These are phyloP conservation scores for Drosophila yooni DNA, from an alignment of 2,888 invertebrate species.

Conservation along the genomic window DNA sequence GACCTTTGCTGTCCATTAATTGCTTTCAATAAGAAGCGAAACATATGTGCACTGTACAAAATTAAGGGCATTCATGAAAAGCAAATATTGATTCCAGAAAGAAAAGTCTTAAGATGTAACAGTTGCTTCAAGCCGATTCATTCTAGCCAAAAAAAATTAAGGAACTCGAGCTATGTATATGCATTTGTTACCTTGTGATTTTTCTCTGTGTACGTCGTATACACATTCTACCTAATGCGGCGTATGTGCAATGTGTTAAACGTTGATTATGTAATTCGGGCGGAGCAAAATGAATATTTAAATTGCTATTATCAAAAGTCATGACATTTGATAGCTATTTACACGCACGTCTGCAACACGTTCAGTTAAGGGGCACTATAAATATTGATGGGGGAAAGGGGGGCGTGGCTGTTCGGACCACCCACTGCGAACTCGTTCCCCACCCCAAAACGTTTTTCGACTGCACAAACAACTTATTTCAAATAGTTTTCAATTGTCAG, in stretches of 20 bases:
- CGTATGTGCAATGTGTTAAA: conserved; percentile 23
- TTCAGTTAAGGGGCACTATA: conserved; percentile 8
- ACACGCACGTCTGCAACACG: conserved; percentile 1
- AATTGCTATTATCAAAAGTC: conserved; percentile 36
- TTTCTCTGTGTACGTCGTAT: neutral
- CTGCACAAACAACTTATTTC: conserved; percentile 58
- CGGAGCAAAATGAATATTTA: conserved; percentile 39
- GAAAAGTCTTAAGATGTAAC: neutral
- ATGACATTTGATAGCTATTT: conserved; percentile 14
- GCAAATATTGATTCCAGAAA: neutral
- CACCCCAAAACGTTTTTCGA: conserved; percentile 43
- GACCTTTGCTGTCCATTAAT: conserved; percentile 64
- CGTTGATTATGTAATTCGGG: conserved; percentile 44
- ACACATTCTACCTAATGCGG: conserved; percentile 9
- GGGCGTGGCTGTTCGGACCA: conserved; percentile 34
- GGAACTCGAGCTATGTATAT: neutral
- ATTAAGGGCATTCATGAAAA: neutral
- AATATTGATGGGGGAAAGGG: neutral
- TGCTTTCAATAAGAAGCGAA: conserved; percentile 34
- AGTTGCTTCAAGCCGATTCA: neutral
- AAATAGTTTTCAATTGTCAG: conserved; percentile 25
- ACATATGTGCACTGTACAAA: neutral
- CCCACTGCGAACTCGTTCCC: conserved; percentile 15
- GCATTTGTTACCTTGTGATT: neutral
- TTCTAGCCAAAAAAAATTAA: neutral